These are phyloP conservation scores for Caenorhabditis inopinata DNA, from an alignment of 1,140 invertebrate species.

Conservation along the genomic window DNA sequence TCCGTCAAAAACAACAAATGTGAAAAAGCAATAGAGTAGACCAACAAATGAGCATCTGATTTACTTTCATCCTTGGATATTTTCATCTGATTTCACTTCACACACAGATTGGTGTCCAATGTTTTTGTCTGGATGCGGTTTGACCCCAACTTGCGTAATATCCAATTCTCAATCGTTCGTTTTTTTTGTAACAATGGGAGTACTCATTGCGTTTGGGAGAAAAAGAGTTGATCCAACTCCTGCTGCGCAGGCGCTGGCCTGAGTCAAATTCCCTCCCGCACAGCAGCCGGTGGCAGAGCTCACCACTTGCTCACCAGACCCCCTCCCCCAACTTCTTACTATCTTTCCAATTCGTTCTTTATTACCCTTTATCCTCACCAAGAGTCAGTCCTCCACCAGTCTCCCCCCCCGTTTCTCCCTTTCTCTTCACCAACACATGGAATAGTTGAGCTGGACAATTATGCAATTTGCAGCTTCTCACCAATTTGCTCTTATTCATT, in stretches of 20 bases:
- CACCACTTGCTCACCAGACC: constrained; percentile 23
- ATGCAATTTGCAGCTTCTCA: constrained; percentile 12
- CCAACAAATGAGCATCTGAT: background rate
- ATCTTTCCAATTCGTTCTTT: background rate
- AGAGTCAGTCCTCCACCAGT: constrained; percentile 25
- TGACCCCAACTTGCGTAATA: background rate
- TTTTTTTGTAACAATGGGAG: background rate
- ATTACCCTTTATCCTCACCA: background rate
- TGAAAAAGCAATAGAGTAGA: background rate
- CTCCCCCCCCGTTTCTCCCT: background rate
- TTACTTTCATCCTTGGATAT: background rate
- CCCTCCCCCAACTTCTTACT: background rate
- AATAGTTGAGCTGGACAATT: background rate
- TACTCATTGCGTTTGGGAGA: background rate
- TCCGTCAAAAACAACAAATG: constrained; percentile 21
- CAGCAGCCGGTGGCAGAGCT: background rate
- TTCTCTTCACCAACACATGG: background rate
- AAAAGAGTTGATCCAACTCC: background rate
- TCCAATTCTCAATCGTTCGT: background rate
- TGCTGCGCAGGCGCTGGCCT: background rate
- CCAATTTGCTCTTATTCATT: constrained; percentile 16
- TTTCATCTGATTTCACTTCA: background rate
- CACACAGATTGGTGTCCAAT: background rate
- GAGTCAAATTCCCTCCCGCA: constrained; percentile 24
- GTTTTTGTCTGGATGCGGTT: background rate